Evolutionary conservation across 2,113 vertebrate genomes (phyloP), one percentile per base, ranked within the genome.

Genomic region (Elanoides forficatus): DNA sequence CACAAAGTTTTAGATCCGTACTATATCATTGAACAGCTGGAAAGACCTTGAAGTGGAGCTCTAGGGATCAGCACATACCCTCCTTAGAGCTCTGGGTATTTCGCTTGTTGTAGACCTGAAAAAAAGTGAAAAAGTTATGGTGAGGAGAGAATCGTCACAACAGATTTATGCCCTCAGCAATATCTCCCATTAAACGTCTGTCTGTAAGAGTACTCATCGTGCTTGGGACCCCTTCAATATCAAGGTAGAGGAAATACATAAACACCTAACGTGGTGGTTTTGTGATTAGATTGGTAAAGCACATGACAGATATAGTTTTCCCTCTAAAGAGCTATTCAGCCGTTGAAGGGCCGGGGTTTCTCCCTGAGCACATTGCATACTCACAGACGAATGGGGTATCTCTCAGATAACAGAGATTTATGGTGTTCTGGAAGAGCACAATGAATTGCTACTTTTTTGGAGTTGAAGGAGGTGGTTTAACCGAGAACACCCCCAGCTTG

Each of bases 121-220:
- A 21, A 21, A 47, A 80, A 68, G 7, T 7, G 10, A 14, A 34
- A 83, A 85, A 67, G 25, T 80, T 60, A 34, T 0, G 10, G 34
- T 0, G 0, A 60, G 40, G 59, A 80, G 27, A 68, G 20, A 40
- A 53, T 75, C 50, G 34, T 81, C 40, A 9, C 0, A 4, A 60
- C 15, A 78, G 40, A 16, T 30, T 86, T 11, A 65, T 45, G 58
- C 9, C 30, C 21, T 59, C 52, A 50, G 60, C 52, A 81, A 22
- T 70, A 6, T 29, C 50, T 88, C 13, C 29, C 8, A 19, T 53
- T 58, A 76, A 62, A 55, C 3, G 1, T 36, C 36, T 47, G 16
- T 10, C 58, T 73, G 34, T 50, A 53, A 65, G 26, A 65, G 48
- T 17, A 42, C 11, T 78, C 68, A 20, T 13, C 26, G 14, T 30